Evolutionary conservation across 2,888 invertebrate species (phyloP), one percentile per base, ranked within the genome.

Genomic region (Ennomos erosarius): DNA sequence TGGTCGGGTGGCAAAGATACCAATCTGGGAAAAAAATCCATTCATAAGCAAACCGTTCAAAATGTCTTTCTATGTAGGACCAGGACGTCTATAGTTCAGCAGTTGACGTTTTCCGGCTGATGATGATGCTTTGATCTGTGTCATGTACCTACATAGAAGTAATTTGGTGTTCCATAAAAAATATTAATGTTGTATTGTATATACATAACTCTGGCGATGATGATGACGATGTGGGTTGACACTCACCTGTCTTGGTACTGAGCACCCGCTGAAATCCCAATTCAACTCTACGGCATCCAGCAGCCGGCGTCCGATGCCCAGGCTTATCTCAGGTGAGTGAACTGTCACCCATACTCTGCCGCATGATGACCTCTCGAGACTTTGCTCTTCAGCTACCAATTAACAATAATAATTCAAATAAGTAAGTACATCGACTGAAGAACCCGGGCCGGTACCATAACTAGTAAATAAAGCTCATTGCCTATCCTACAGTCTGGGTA

Each of bases 271-370:
- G 71, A 92, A 89, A 71, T 93, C 89, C 93, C 93, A 93, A 71
- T 93, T 93, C 42, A 93, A 85, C 65, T 93, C 93, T 43, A 93
- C 50, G 1, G 88, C 90, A 64, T 93, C 90, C 1, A 79, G 67
- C 10, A 92, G 63, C 26, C 62, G 74, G 6, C 65, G 66, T 10
- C 67, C 69, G 10, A 69, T 66, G 0, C 73, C 67, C 45, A 78
- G 55, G 6, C 71, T 74, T 48, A 87, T 75, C 9, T 81, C 82
- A 0, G 89, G 88, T 0, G 93, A 90, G 63, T 89, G 91, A 1
- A 92, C 82, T 0, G 92, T 92, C 59, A 92, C 69, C 90, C 90
- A 92, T 38, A 92, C 87, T 50, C 86, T 73, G n/a, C 93, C 93
- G 61, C 93, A 93, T n/a, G 77, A 64, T 1, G 91, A 85, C 65